phyloP scores from a whole-genome alignment of 35 echinoderm and acorn worm species.

The Anneissia japonica region DNA sequence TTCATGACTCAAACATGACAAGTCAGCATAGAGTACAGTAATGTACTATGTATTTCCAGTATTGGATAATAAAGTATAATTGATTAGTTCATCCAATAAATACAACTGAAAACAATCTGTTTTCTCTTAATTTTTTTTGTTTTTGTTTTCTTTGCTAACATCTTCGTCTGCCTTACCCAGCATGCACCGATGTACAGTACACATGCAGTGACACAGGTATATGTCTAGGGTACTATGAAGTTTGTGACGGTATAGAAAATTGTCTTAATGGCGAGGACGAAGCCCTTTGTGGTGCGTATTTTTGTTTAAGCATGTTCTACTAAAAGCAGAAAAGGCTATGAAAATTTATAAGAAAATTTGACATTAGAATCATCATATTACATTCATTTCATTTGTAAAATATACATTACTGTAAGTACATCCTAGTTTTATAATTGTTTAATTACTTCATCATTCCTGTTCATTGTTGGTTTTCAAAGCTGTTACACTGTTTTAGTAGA shows the following conservation, averaged over 20 bases:
- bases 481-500: no score
- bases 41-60: no score
- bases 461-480: no score
- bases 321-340: background rate
- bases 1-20: no score
- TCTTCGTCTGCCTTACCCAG: background rate
- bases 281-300: background rate
- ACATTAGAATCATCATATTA: no score
- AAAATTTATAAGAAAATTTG: background rate
- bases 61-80: no score
- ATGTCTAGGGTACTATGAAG: background rate
- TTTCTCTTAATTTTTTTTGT: background rate
- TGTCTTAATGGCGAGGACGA: background rate
- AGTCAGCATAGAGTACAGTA: no score
- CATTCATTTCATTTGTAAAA: no score
- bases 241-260: background rate
- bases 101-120: background rate
- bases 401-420: no score
- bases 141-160: background rate
- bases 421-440: no score
- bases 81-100: no score
- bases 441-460: no score
- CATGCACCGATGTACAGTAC: background rate
- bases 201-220: background rate
- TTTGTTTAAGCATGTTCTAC: background rate